These are phyloP conservation scores for Oscheius myriophilus DNA, from an alignment of 2,888 invertebrate genomes.

Conservation along the genomic window DNA sequence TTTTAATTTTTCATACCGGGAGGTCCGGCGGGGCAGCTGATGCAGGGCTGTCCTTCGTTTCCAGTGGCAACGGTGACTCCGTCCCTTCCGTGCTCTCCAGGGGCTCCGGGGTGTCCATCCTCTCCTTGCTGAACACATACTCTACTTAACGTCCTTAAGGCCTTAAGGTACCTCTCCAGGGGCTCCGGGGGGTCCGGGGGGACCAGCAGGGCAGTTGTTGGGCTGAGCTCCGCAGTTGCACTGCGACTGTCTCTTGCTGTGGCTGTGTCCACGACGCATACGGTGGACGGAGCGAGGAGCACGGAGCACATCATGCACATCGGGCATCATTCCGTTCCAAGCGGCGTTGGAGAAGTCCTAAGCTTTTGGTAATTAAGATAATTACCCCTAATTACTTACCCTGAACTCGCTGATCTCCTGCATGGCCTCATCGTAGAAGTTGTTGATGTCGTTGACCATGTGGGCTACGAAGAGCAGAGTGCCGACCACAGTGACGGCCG, in stretches of 20 bases:
- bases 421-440: conserved; percentile 42
- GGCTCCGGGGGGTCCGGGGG: conserved; percentile 55
- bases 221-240: conserved; percentile 52
- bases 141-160: no score
- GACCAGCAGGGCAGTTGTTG: conserved; percentile 57
- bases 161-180: conserved; percentile 33
- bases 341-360: conserved; percentile 1
- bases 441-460: conserved; percentile 46
- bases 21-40: conserved; percentile 58
- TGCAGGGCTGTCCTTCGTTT: conserved; percentile 46
- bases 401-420: conserved; percentile 30
- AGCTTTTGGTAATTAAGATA: background rate
- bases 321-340: conserved; percentile 24
- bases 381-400: background rate
- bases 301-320: conserved; percentile 15
- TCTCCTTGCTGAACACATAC: conserved; percentile 42
- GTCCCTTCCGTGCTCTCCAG: conserved; percentile 46
- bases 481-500: conserved; percentile 3
- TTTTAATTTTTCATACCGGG: conserved; percentile 23
- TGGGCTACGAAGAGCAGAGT: conserved; percentile 11
- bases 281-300: conserved; percentile 10
- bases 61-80: conserved; percentile 47
- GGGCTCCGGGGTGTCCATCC: conserved; percentile 45
- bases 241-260: conserved; percentile 39
- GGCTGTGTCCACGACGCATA: conserved; percentile 14